Conservation (phyloP, 2,888 invertebrate species). For the Thysanoteuthis rhombus region DNA sequence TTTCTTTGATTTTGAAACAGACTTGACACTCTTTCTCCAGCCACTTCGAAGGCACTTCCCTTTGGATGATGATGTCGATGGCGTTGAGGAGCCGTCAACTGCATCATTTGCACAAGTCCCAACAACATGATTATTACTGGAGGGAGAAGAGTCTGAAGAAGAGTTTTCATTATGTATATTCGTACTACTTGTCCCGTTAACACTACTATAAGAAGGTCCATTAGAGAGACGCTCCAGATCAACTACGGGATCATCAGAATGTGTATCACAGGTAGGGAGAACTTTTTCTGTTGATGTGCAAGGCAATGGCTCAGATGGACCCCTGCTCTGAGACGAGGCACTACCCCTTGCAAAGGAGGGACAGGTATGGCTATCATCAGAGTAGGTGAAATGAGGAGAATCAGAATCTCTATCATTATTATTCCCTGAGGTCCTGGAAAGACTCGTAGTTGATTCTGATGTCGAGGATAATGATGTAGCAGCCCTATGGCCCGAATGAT, state of each 20-base stretch:
- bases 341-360: background rate
- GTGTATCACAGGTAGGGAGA: constrained; percentile 23
- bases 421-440: background rate
- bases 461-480: background rate
- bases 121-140: background rate
- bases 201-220: background rate
- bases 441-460: background rate
- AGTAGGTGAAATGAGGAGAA: background rate
- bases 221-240: background rate
- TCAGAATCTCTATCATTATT: background rate
- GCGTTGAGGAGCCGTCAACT: background rate
- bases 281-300: background rate
- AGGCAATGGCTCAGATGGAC: constrained; percentile 18
- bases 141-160: background rate
- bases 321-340: background rate
- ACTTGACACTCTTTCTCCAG: background rate
- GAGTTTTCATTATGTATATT: background rate
- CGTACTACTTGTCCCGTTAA: background rate
- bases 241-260: background rate
- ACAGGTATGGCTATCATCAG: background rate
- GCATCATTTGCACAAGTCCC: background rate
- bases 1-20: constrained; percentile 1
- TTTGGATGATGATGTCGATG: constrained; percentile 16
- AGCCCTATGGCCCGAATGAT: background rate
- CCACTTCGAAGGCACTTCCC: constrained; percentile 32